Evolutionary conservation across 1,140 invertebrate species (phyloP), one percentile per base, ranked within the genome.

Genomic region (Amyelois transitella): DNA sequence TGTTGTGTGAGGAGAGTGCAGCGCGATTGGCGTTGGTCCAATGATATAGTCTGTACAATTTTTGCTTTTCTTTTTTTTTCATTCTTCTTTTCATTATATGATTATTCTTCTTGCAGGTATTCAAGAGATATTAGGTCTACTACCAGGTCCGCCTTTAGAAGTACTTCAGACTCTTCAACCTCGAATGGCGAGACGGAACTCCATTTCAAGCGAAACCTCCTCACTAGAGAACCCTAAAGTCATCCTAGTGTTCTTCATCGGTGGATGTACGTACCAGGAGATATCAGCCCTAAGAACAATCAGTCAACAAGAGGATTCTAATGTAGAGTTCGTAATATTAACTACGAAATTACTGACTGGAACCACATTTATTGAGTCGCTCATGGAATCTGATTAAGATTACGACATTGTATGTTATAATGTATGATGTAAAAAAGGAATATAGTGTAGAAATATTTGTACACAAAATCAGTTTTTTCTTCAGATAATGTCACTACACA

Each of bases 191-290:
- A 83, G 90, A 1, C 81, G 90, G 7, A 89, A 91, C 58, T 92
- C 91, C 1, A 90, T 92, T 38, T 90, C 91, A 0, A 93, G 91
- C 58, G 91, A 94, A 66, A 91, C 90, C 58, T 94, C 92, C 0
- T 89, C 91, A 6, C 64, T 77, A n/a, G 94, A 96, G 58, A 91
- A 91, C 45, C 91, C 94, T 0, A 92, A 92, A 72, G 92, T 97
- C 0, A 93, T 97, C n/a, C 81, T 99, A 4, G 96, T 99, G 0
- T 97, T 98, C 77, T 98, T 99, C 77, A 93, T 99, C 18, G 98
- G 98, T 8, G 98, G 98, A 1, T 97, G 97, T 77, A 99, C 98
- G 0, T 98, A 94, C 90, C 95, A 97, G 2, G 98, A 99, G 87
- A 94, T 99, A 68, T 96, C 97, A 1, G 96, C 97, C 0, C 84